phyloP scores from a whole-genome alignment of 2,113 vertebrate genomes.

The Pomatorhinus ruficollis region DNA sequence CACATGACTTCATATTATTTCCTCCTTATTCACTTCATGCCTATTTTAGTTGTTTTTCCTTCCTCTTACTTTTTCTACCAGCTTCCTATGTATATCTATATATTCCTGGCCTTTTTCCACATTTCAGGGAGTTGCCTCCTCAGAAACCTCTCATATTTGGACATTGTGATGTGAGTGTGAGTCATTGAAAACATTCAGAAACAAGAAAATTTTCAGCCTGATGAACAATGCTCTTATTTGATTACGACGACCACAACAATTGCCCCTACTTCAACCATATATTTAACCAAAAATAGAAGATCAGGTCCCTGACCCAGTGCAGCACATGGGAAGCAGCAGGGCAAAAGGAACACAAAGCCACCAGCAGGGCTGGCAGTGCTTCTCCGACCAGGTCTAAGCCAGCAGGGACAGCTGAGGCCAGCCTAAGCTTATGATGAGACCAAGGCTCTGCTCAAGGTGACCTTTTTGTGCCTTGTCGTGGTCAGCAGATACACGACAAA shows the following conservation, averaged over 20 bases:
- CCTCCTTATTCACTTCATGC: not conserved
- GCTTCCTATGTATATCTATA: not conserved
- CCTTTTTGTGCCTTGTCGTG: not conserved
- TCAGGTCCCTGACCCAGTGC: not conserved
- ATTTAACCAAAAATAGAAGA: not conserved
- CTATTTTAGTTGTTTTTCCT: constrained; percentile 59
- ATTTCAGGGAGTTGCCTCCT: not conserved
- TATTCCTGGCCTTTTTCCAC: not conserved
- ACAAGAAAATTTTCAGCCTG: not conserved
- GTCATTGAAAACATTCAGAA: not conserved
- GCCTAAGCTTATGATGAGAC: not conserved
- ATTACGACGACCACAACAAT: not conserved
- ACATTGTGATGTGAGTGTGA: not conserved
- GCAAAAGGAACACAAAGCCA: not conserved
- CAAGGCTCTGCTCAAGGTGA: not conserved
- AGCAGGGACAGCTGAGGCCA: not conserved
- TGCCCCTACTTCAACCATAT: not conserved
- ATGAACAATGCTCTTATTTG: not conserved
- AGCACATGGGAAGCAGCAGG: not conserved
- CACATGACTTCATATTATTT: constrained; percentile 5
- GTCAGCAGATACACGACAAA: not conserved
- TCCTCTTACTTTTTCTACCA: constrained; percentile 27
- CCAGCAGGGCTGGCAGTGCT: not conserved
- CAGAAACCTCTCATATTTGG: not conserved
- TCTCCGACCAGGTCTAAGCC: not conserved